Conservation (phyloP, 2,113 vertebrate species). For the Hippoglossus stenolepis region DNA sequence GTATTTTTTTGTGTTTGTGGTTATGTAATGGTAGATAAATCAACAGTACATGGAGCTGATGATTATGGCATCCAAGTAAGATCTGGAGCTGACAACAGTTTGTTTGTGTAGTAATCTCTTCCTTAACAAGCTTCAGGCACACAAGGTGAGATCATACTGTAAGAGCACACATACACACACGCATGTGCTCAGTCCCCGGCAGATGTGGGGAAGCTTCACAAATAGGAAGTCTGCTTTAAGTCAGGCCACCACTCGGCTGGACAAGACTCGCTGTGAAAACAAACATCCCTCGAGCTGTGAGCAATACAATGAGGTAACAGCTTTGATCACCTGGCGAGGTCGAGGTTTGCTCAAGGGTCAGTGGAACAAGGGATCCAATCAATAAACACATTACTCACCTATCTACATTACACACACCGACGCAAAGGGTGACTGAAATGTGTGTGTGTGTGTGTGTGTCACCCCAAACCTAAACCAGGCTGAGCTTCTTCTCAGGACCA, state of each 20-base stretch:
- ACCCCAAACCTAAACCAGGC: constrained; percentile 8
- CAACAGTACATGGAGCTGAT: constrained; percentile 50
- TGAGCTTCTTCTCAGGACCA: constrained; percentile 25
- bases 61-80: constrained; percentile 44
- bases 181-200: constrained; percentile 42
- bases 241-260: constrained; percentile 63
- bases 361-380: constrained; percentile 66
- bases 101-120: constrained; percentile 78
- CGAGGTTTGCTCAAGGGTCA: constrained; percentile 77
- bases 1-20: constrained; percentile 13
- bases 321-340: constrained; percentile 72
- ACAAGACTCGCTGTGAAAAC: constrained; percentile 73
- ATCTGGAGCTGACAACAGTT: constrained; percentile 66
- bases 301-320: constrained; percentile 68
- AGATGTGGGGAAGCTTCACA: constrained; percentile 74
- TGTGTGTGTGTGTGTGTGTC: not conserved
- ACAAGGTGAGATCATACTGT: constrained; percentile 83
- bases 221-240: constrained; percentile 83
- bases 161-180: constrained; percentile 48
- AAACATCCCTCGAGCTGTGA: constrained; percentile 74
- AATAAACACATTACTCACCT: constrained; percentile 70
- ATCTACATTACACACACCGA: constrained; percentile 30
- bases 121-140: constrained; percentile 83
- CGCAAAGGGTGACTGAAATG: not conserved
- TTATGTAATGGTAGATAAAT: constrained; percentile 52